Percentiles rank a stretch among this genome's conserved stretches.
Conservation (phyloP, 2,888 invertebrate species). For the Phengaris alcon region DNA sequence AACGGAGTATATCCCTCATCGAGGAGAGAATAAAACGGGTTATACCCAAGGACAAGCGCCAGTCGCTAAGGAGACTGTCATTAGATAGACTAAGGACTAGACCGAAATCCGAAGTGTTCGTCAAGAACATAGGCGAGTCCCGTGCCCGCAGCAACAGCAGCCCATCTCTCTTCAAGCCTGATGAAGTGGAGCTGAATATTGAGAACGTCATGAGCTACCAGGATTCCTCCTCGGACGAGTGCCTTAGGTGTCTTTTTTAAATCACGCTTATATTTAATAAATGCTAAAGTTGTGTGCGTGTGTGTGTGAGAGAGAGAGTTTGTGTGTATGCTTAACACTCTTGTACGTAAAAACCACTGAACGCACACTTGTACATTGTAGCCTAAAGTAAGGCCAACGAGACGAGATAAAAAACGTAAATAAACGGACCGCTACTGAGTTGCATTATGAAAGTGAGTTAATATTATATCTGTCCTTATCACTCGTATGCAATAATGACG, state of each 20-base stretch:
- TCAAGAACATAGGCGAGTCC: slow-evolving; percentile 49
- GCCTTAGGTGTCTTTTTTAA: slow-evolving; percentile 40
- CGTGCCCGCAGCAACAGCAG: slow-evolving; percentile 62
- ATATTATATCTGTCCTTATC: no score
- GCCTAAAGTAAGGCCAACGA: no score
- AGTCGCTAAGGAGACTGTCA: not conserved
- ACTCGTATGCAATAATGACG: no score
- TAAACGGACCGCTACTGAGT: no score
- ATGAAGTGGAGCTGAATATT: slow-evolving; percentile 64
- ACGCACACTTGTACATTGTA: no score
- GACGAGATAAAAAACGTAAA: no score
- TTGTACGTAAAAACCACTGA: no score
- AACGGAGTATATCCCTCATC: slow-evolving; percentile 66
- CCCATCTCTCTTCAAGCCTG: slow-evolving; percentile 53
- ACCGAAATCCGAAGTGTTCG: slow-evolving; percentile 48
- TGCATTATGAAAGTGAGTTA: no score
- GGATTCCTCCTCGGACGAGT: slow-evolving; percentile 71
- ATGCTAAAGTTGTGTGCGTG: no score
- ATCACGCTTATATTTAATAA: no score
- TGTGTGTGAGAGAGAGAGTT: no score
- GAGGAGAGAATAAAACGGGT: slow-evolving; percentile 67
- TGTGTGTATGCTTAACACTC: no score
- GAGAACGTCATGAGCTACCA: slow-evolving; percentile 67
- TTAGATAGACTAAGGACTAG: slow-evolving; percentile 39
- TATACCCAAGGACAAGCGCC: slow-evolving; percentile 50